A percentile compares a stretch with the other conserved stretches of the same genome.
Conservation (phyloP, 2,888 invertebrate species). For the Polymixis lichenea region DNA sequence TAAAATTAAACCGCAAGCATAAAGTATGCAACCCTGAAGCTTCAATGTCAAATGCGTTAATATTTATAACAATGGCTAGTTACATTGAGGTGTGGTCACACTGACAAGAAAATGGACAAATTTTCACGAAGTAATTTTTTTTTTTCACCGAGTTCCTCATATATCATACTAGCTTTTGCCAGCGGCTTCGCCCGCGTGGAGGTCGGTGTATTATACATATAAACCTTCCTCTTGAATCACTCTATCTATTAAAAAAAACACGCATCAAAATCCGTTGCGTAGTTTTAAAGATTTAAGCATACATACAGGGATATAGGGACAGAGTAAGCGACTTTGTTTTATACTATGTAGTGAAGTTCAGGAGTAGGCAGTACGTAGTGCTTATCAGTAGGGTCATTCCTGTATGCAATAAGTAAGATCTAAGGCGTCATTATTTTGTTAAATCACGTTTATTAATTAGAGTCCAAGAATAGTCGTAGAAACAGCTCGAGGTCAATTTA, state of each 20-base stretch:
- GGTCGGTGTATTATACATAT: no score
- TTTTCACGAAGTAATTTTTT: not conserved
- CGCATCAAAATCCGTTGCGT: no score
- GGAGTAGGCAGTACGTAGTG: not conserved
- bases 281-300: no score
- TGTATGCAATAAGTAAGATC: not conserved
- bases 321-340: no score
- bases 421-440: constrained; percentile 7
- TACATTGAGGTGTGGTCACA: constrained; percentile 39
- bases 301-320: no score
- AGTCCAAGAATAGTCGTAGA: constrained; percentile 1
- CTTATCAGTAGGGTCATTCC: not conserved
- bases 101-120: not conserved
- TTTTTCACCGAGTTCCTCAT: not conserved
- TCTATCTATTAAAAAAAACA: no score
- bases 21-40: constrained; percentile 38
- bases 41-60: constrained; percentile 59
- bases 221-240: no score
- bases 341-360: no score
- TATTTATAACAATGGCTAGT: constrained; percentile 42
- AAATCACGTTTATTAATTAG: constrained; percentile 16
- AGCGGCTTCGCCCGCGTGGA: no score
- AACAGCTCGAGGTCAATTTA: not conserved
- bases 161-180: no score
- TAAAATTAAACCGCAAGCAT: constrained; percentile 26